Evolutionary conservation across 2,113 vertebrate species (phyloP).

Genomic region (Trogon melanurus): DNA sequence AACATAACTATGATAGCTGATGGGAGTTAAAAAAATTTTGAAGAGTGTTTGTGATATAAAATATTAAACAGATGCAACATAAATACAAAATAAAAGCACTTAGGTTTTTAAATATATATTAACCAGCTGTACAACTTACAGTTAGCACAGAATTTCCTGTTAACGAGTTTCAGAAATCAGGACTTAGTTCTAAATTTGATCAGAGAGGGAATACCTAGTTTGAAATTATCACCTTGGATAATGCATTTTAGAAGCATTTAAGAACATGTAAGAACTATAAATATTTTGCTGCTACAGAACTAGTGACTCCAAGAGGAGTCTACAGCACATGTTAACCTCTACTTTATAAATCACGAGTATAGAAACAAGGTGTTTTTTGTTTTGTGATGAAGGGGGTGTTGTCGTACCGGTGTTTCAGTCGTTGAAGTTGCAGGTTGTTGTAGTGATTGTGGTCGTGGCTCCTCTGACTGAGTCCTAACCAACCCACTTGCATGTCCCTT

Average conservation of each 20-base stretch:
- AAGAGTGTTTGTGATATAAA: background rate
- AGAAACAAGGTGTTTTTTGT: background rate
- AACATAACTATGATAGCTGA: background rate
- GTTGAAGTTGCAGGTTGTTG: slow-evolving; percentile 97
- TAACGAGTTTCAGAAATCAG: background rate
- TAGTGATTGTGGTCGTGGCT: slow-evolving; percentile 86
- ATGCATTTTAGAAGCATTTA: background rate
- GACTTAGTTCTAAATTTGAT: background rate
- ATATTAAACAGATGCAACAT: background rate
- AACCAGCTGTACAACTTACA: background rate
- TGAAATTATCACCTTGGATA: background rate
- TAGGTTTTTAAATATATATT: background rate
- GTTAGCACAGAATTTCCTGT: background rate
- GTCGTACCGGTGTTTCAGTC: slow-evolving; percentile 93
- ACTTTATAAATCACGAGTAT: background rate
- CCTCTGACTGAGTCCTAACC: slow-evolving; percentile 83
- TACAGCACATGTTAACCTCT: background rate
- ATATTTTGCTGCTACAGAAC: background rate
- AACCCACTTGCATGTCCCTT: slow-evolving; percentile 86
- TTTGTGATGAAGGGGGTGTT: background rate
- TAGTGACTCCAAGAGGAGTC: background rate
- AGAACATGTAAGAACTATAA: background rate
- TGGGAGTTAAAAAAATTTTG: background rate
- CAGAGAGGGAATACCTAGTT: background rate
- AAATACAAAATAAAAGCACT: background rate